These are phyloP conservation scores for Neocrepidodera transversa DNA, from an alignment of 2,888 invertebrate genomes.

Conservation along the genomic window DNA sequence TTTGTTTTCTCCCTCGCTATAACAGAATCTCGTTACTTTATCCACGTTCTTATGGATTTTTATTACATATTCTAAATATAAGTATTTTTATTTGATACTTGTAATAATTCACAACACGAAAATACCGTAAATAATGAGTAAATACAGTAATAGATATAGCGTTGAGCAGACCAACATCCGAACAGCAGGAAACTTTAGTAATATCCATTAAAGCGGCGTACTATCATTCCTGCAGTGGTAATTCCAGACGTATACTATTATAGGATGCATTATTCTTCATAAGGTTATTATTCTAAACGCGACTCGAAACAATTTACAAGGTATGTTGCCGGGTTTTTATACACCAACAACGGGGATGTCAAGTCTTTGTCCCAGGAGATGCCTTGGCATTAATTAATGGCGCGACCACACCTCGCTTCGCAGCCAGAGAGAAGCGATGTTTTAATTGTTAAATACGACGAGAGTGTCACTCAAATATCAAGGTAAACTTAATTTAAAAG, in stretches of 20 bases:
- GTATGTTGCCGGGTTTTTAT: slow-evolving; percentile 22
- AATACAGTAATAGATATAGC: too few relatives aligned
- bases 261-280: slow-evolving; percentile 14
- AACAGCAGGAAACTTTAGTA: neutral
- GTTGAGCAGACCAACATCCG: too few relatives aligned
- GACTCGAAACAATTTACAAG: slow-evolving; percentile 22
- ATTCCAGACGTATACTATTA: slow-evolving; percentile 14
- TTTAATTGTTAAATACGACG: slow-evolving; percentile 53
- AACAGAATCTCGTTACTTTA: too few relatives aligned
- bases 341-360: slow-evolving; percentile 33
- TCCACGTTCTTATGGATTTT: too few relatives aligned
- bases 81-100: too few relatives aligned
- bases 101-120: too few relatives aligned
- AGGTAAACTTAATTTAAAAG: slow-evolving; percentile 51
- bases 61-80: too few relatives aligned
- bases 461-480: slow-evolving; percentile 47
- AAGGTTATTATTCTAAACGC: slow-evolving; percentile 11
- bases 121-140: too few relatives aligned
- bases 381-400: slow-evolving; percentile 36
- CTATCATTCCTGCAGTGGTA: slow-evolving; percentile 7
- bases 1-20: too few relatives aligned
- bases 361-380: slow-evolving; percentile 36
- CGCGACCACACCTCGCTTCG: slow-evolving; percentile 31
- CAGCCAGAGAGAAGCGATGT: slow-evolving; percentile 25
- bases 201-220: neutral